Base-by-base conservation (phyloP, 2,797 vertebrate genomes). In the Muscicapa comitata region DNA sequence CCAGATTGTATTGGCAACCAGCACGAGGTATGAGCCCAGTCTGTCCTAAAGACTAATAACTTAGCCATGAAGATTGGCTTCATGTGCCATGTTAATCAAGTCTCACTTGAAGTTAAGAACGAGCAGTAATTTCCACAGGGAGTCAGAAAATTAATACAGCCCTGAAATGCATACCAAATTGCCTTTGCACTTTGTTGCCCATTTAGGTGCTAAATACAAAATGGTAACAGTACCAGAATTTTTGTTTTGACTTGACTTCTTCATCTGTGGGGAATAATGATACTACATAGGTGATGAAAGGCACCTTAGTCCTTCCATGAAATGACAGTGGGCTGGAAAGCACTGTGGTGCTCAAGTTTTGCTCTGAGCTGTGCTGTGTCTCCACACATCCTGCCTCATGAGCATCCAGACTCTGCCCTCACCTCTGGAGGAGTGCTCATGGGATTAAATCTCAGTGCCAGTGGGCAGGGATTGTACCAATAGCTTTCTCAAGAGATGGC, bases 71-170 rank as follows among this genome's bases (percentile, higher is more conserved):
- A 48, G 77, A 73, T 45, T 2, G 12, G 37, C 91, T 87, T 78
- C 53, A 38, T 0, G 0, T 88, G 82, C 61, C 6, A 0, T n/a
- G 35, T 91, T 88, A 61, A 58, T 90, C 1, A 2, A 54, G 29
- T 47, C 78, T 74, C 21, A 50, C 50, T 40, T 33, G 38, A 26
- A 65, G 81, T 78, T 83, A 51, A 57, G 43, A 72, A 50, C 0
- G 0, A 62, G n/a, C 55, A 54, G 35, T 50, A 58, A 66, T 86
- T 95, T 90, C 86, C 75, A 42, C 2, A 9, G 58, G 42, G 85
- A 87, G 61, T 37, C 47, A 79, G 86, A 48, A 91, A 79, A 88
- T 48, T 33, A 90, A 65, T 23, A 19, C 33, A 78, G n/a, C 57
- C 51, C 38, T 86, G 54, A 62, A 90, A 86, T 9, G 14, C 45